phyloP scores from a whole-genome alignment of 1,140 invertebrate species.

The Caenorhabditis elegans region DNA sequence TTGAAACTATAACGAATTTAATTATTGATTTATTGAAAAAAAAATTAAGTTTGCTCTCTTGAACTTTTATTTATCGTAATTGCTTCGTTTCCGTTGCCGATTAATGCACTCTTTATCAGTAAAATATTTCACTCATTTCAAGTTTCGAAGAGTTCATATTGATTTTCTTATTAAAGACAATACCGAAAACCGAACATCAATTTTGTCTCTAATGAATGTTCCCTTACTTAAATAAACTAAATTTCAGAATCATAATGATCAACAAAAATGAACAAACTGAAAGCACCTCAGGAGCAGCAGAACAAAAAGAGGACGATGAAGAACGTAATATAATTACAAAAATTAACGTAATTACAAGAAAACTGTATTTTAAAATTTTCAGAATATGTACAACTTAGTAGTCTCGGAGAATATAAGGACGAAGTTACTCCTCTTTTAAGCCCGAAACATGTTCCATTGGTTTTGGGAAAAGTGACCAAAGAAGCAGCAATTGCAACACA shows the following conservation, averaged over 20 bases:
- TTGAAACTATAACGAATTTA: no score
- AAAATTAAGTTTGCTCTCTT: neutral
- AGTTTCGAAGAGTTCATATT: no score
- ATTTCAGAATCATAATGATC: neutral
- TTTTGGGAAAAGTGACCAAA: conserved; percentile 44
- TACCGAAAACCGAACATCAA: no score
- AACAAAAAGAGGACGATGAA: neutral
- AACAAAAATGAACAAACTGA: neutral
- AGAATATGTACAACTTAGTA: neutral
- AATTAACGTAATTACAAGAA: neutral
- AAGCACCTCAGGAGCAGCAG: neutral
- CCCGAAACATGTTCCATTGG: neutral
- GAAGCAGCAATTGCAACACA: conserved; percentile 59
- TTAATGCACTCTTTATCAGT: neutral
- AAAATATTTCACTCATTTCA: neutral
- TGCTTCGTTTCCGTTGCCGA: no score
- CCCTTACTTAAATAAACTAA: no score
- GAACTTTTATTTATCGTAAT: no score
- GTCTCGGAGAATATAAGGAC: neutral
- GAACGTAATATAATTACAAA: neutral
- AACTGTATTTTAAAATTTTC: no score
- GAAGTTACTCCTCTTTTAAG: neutral
- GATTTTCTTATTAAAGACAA: no score
- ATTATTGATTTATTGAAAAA: no score
- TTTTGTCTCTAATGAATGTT: no score